Conservation (phyloP, 2,113 vertebrate genomes). For the Gulo gulo region DNA sequence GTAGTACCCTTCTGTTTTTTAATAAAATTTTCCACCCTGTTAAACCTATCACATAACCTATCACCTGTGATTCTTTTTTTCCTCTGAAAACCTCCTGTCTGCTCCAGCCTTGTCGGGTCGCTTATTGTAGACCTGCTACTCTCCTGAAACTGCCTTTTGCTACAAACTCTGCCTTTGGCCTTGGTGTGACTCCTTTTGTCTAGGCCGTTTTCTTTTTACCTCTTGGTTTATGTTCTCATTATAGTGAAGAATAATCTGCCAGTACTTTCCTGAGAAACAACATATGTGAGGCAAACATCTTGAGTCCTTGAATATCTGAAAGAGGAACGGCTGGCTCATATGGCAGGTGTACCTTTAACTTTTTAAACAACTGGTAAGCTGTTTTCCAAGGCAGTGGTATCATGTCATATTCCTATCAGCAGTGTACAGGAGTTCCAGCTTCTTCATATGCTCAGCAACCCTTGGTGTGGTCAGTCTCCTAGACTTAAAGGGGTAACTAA, state of each 20-base stretch:
- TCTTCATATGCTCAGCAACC: not conserved
- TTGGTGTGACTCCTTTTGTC: not conserved
- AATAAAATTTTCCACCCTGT: not conserved
- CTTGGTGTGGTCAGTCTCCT: not conserved
- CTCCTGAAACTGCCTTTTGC: not conserved
- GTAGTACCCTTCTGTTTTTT: not conserved
- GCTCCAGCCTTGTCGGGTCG: not conserved
- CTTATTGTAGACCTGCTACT: not conserved
- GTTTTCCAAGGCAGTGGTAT: not conserved
- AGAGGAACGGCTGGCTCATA: not conserved
- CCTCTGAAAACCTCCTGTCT: not conserved
- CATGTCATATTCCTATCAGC: not conserved
- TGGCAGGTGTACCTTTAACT: not conserved
- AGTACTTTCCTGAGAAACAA: not conserved
- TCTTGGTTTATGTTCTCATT: not conserved
- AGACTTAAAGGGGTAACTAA: not conserved
- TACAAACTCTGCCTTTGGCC: not conserved
- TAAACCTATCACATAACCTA: not conserved
- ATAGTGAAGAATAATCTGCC: not conserved
- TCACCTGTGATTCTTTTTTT: not conserved
- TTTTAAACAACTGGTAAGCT: not conserved
- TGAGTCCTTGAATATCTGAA: not conserved
- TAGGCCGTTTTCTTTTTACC: not conserved
- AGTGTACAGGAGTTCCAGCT: not conserved
- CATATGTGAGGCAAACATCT: not conserved